Evolutionary conservation across 2,797 vertebrate species (phyloP), one percentile per base, ranked within the genome.

Genomic region (Carapus acus): DNA sequence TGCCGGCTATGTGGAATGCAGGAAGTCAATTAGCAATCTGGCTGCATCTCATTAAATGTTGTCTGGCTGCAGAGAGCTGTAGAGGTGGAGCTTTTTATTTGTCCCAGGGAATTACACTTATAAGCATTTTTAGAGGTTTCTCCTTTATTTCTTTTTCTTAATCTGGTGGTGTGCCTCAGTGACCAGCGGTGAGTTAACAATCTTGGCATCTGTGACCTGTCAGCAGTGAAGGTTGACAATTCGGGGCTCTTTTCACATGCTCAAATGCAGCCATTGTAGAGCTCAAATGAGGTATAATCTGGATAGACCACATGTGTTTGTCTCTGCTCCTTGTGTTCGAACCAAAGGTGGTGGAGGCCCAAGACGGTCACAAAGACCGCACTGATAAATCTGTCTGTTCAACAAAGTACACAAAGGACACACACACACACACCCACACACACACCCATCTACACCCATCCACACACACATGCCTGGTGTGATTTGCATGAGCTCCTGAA

Each of bases 11-110:
- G 29, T 71, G 84, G 86, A 80, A 87, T 72, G 67, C 79, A 72
- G 80, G 81, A 88, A 87, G 83, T 89, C 85, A 88, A 88, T 90
- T 85, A 85, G 82, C 76, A 83, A 84, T 82, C 78, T 67, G 69
- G 65, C 73, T 62, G 84, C 78, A 87, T 86, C 84, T 87, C 80
- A 87, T 88, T 85, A 86, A 67, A 63, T 46, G 73, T 49, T 72
- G 57, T 80, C 71, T 69, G 54, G 65, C 71, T 65, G 71, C 22
- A 43, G 43, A 24, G 49, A 63, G 61, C 22, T 36, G 63, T 49
- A 66, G 61, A 65, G 73, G 66, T 65, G 58, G 37, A 62, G 74
- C 73, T 82, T 82, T 76, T 68, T 64, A 73, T 75, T 58, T 51
- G 70, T 54, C 49, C 13, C 16, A 21, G 19, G 42, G 38, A 38